phyloP scores from a whole-genome alignment of 1,140 invertebrate species.

The Ganaspis sp. region DNA sequence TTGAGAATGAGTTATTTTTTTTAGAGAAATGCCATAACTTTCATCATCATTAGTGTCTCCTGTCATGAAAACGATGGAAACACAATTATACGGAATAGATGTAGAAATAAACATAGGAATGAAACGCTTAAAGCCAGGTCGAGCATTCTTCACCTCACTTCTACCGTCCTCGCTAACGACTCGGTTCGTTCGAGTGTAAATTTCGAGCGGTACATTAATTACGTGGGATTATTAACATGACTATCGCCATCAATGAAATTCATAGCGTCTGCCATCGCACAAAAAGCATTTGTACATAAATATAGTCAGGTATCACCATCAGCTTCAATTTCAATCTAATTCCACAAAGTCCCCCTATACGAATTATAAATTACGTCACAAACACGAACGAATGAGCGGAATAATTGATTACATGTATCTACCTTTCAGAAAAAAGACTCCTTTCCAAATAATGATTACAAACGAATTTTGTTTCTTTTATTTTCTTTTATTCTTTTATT shows the following conservation, averaged over 20 bases:
- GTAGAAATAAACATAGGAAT: background rate
- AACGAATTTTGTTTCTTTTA: no score
- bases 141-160: conserved; percentile 1
- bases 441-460: no score
- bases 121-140: conserved; percentile 23
- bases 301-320: background rate
- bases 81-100: background rate
- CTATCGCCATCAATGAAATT: conserved; percentile 51
- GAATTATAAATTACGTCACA: background rate
- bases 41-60: background rate
- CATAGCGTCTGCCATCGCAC: conserved; percentile 35
- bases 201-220: conserved; percentile 53
- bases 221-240: conserved; percentile 54
- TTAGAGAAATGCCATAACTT: no score
- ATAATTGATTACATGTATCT: background rate
- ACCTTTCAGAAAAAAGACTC: background rate
- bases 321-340: conserved; percentile 9
- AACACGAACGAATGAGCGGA: background rate
- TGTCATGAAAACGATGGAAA: background rate
- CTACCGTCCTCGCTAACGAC: conserved; percentile 39
- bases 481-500: no score
- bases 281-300: background rate
- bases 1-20: no score
- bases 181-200: conserved; percentile 43
- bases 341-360: background rate